Percentiles rank a stretch among this genome's conserved stretches.
These are phyloP conservation scores for Riptortus pedestris DNA, from an alignment of 1,140 invertebrate genomes.

Conservation along the genomic window DNA sequence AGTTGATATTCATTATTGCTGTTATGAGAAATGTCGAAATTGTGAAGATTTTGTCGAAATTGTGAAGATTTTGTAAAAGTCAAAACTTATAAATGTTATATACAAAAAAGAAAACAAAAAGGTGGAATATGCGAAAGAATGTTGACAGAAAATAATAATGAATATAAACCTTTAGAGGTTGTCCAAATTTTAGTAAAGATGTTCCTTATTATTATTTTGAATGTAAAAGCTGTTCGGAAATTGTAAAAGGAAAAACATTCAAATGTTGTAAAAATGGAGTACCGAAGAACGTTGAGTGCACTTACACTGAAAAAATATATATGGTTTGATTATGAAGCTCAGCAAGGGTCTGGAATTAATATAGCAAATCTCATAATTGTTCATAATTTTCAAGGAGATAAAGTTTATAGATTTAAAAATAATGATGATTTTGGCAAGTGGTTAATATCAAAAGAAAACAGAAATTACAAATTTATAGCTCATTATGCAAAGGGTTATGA, in stretches of 20 bases:
- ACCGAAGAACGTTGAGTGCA: not conserved
- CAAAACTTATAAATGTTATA: too few species aligned
- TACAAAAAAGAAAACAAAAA: too few species aligned
- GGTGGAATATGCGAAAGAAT: not conserved
- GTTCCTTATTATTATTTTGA: not conserved
- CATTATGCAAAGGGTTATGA: not conserved
- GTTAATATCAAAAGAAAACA: not conserved
- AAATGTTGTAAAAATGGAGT: not conserved
- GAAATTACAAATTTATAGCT: not conserved
- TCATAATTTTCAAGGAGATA: not conserved
- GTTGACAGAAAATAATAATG: not conserved
- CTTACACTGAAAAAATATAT: not conserved
- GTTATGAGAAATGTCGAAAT: not conserved
- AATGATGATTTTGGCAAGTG: not conserved
- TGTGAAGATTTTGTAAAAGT: too few species aligned
- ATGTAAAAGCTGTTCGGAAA: not conserved
- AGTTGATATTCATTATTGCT: not conserved
- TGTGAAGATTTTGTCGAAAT: too few species aligned
- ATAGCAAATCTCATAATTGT: not conserved
- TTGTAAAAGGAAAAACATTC: not conserved
- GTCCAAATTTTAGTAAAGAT: not conserved
- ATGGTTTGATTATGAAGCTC: not conserved
- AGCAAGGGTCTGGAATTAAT: not conserved
- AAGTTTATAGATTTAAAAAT: not conserved
- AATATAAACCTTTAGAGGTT: not conserved